Conservation (phyloP, 2,113 vertebrate genomes). For the Megatriorchis doriae region DNA sequence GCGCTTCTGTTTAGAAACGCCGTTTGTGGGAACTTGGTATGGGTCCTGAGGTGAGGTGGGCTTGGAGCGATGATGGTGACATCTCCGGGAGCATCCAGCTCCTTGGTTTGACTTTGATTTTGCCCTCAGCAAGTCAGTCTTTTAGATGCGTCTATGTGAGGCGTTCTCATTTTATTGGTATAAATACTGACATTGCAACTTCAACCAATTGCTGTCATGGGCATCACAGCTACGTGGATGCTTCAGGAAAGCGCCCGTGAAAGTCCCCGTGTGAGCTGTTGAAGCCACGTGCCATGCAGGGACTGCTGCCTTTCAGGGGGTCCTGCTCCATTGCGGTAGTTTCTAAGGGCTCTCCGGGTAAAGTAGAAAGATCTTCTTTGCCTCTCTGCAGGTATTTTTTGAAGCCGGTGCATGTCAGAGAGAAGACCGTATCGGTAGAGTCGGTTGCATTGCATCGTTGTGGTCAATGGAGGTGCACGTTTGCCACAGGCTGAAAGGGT, state of each 20-base stretch:
- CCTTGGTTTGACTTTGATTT: background rate
- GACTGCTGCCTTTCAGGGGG: background rate
- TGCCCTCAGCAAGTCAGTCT: background rate
- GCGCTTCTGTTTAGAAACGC: background rate
- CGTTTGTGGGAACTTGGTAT: background rate
- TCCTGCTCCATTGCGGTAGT: background rate
- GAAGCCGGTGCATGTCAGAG: background rate
- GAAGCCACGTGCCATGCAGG: background rate
- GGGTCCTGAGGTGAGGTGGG: background rate
- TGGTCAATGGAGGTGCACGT: rapidly evolving
- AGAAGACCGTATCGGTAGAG: background rate
- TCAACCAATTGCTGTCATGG: rapidly evolving
- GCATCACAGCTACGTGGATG: rapidly evolving
- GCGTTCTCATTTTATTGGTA: background rate
- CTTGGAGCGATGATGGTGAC: background rate
- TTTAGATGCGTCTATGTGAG: background rate
- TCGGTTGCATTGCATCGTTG: rapidly evolving
- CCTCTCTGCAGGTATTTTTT: background rate
- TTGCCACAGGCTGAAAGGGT: background rate
- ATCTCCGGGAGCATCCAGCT: background rate
- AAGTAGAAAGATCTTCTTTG: background rate
- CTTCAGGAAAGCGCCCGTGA: background rate
- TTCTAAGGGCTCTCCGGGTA: background rate
- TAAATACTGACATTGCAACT: background rate
- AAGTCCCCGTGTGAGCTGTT: background rate